A percentile compares a stretch with the other conserved stretches of the same genome.
Conservation (phyloP, 2,113 vertebrate genomes). For the Beaufortia kweichowensis region DNA sequence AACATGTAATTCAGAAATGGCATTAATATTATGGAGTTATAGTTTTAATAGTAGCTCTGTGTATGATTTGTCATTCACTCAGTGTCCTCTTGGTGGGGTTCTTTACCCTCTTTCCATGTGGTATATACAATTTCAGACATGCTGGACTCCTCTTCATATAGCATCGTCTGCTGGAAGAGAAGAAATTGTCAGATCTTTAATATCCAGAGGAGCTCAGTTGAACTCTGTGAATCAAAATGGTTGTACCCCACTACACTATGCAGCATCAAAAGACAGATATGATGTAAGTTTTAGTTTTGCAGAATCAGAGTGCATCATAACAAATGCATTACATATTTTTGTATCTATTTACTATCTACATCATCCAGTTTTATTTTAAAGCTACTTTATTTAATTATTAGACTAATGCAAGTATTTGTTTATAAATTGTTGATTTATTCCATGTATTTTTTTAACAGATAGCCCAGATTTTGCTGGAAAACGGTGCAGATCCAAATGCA, state of each 20-base stretch:
- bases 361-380: background rate
- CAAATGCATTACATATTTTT: background rate
- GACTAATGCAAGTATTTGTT: background rate
- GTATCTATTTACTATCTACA: background rate
- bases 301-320: background rate
- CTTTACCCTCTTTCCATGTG: background rate
- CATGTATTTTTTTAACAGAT: constrained; percentile 73
- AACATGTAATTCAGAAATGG: background rate
- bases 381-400: background rate
- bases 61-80: constrained; percentile 5
- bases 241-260: constrained; percentile 93
- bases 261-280: constrained; percentile 91
- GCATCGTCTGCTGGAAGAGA: constrained; percentile 92
- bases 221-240: constrained; percentile 93
- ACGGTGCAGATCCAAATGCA: constrained; percentile 86
- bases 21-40: background rate
- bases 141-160: constrained; percentile 93
- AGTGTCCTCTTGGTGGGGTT: constrained; percentile 22
- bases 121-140: constrained; percentile 71
- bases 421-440: background rate
- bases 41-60: background rate
- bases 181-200: constrained; percentile 86
- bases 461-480: constrained; percentile 86
- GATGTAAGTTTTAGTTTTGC: constrained; percentile 74
- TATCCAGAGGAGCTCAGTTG: constrained; percentile 86